Base-by-base conservation (phyloP, 2,888 invertebrate genomes). In the Latrodectus elegans region DNA sequence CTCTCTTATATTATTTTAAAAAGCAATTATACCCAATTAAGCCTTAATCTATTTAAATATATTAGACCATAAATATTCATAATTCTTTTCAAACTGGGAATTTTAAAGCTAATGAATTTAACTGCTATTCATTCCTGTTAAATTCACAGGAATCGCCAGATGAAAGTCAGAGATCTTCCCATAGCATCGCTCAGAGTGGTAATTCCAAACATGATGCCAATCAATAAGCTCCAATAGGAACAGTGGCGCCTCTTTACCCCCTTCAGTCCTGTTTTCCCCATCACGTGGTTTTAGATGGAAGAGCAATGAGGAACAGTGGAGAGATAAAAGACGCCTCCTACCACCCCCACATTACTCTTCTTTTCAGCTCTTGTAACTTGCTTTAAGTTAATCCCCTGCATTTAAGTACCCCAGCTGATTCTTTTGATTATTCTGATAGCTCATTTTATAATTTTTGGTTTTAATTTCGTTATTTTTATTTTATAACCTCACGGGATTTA, bases 201-300 rank as follows among this genome's bases (percentile, higher is more conserved):
- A 70, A 86, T 85, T 81, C 85, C 72, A 80, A 86, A 75, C 86
- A 86, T 81, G 86, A 77, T 75, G 86, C 86, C 81, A 86, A 86
- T 86, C 86, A 86, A 86, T 86, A 86, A 76, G 71, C 67, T n/a
- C 76, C 86, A 81, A 86, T 86, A 86, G 86, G 86, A 86, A 81
- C 65, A 81, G 86, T 86, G 86, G 86, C 86, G 86, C 86, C 86
- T 81, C 70, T 26, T 64, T 26, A 65, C 80, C 81, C 72, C 77
- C 65, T 80, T 65, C 22, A 68, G n/a, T 49, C 71, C 72, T 49
- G 26, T 15, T 70, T 49, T 38, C 67, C 77, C 53, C 53, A 38
- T 15, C 49, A 67, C 51, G 49, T n/a, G 76, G 78, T 68, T 55
- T 79, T 26, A 64, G 38, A 60, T 64, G 55, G 60, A 71, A 60